phyloP scores from a whole-genome alignment of 2,113 vertebrate genomes.

The Barbus barbus region DNA sequence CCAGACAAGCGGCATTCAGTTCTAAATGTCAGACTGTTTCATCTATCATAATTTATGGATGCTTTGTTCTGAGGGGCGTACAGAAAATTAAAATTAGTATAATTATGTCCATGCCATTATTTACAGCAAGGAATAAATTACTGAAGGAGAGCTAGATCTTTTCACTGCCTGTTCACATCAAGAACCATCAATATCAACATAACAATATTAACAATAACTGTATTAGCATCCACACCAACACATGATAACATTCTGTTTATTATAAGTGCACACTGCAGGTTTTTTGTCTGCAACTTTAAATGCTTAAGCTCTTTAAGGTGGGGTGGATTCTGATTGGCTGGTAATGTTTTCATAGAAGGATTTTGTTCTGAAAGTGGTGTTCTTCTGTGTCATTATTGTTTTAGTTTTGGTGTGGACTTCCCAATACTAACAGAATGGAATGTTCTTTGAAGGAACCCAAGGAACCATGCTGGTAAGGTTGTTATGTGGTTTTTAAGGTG shows the following conservation, averaged over 20 bases:
- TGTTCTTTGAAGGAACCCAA: background rate
- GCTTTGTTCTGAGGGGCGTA: background rate
- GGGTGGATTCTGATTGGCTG: no score
- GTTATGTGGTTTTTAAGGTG: no score
- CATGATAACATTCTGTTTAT: background rate
- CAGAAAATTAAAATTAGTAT: background rate
- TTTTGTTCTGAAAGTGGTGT: background rate
- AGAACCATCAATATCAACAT: background rate
- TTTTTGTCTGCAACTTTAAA: background rate
- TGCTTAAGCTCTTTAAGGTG: no score
- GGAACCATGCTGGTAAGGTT: no score
- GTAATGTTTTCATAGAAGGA: no score
- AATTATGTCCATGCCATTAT: constrained; percentile 2
- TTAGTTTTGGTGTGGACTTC: background rate
- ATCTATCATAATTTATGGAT: background rate
- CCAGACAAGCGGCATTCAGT: background rate
- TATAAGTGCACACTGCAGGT: background rate
- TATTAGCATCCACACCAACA: background rate
- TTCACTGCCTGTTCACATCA: background rate
- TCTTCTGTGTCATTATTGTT: background rate
- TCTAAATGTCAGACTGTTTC: constrained; percentile 2
- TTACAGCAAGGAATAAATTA: background rate
- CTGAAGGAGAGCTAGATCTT: background rate
- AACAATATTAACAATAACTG: background rate
- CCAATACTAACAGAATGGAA: background rate